phyloP scores from a whole-genome alignment of 2,888 invertebrate genomes.

The Choristoneura rosaceana region DNA sequence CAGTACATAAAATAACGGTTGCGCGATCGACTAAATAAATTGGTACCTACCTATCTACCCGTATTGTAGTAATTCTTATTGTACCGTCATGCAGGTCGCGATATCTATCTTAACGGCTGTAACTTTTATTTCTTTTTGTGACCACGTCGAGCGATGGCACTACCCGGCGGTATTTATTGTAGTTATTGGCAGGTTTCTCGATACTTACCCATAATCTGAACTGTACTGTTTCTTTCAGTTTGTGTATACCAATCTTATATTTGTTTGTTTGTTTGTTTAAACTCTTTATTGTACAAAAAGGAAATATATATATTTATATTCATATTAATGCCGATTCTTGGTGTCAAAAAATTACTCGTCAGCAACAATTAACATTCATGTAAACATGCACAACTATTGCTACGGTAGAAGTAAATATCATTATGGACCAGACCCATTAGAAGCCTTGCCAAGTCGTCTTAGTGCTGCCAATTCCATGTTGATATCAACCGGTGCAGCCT shows the following conservation, averaged over 20 bases:
- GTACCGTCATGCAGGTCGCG: slow-evolving; percentile 16
- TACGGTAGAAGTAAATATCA: slow-evolving; percentile 30
- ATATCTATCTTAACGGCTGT: slow-evolving; percentile 24
- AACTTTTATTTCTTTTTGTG: slow-evolving; percentile 28
- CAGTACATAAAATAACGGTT: not conserved
- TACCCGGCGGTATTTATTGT: slow-evolving; percentile 4
- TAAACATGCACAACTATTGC: slow-evolving; percentile 1
- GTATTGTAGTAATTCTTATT: slow-evolving; percentile 13
- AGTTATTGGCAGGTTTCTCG: not conserved
- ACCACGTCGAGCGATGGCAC: slow-evolving; percentile 17
- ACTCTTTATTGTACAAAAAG: too few species aligned
- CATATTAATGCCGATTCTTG: not conserved
- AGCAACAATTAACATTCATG: not conserved
- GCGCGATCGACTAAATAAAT: slow-evolving; percentile 3
- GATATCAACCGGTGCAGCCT: slow-evolving; percentile 41
- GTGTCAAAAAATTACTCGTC: too few species aligned
- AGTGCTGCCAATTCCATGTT: slow-evolving; percentile 39
- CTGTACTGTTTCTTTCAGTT: not conserved
- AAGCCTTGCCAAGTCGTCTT: slow-evolving; percentile 40
- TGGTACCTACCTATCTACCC: not conserved
- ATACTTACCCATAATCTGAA: not conserved
- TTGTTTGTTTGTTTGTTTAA: too few species aligned
- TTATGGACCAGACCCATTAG: slow-evolving; percentile 29
- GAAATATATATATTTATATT: too few species aligned
- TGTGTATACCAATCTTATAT: not conserved